phyloP scores from a whole-genome alignment of 2,113 vertebrate genomes.

The Pluvialis apricaria region DNA sequence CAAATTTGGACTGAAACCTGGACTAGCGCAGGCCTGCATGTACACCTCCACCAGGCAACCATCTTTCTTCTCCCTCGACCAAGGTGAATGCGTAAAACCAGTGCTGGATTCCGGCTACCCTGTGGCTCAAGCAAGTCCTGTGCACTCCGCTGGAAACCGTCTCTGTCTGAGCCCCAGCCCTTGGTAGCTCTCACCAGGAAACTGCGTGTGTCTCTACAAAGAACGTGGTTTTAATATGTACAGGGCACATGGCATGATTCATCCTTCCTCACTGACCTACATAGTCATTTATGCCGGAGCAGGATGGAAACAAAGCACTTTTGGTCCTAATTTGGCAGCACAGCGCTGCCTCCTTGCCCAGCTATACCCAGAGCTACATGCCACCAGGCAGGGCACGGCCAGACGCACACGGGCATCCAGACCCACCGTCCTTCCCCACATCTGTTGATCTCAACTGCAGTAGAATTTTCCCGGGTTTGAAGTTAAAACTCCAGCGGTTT shows the following conservation, averaged over 20 bases:
- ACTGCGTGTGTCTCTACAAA: neutral
- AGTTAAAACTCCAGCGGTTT: neutral
- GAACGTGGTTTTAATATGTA: neutral
- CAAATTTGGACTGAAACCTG: neutral
- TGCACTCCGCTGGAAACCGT: neutral
- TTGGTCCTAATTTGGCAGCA: neutral
- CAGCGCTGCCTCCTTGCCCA: neutral
- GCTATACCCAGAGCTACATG: fast-evolving
- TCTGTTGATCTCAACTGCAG: neutral
- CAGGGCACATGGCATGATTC: neutral
- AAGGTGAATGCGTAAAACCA: neutral
- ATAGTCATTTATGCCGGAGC: neutral
- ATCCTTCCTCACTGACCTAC: neutral
- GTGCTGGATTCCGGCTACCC: neutral
- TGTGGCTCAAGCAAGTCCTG: neutral
- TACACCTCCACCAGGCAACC: neutral
- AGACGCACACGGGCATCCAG: fast-evolving
- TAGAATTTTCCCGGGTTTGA: neutral
- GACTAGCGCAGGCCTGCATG: neutral
- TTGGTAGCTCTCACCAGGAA: neutral
- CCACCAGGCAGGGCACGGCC: neutral
- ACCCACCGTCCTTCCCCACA: fast-evolving
- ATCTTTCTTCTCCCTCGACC: neutral
- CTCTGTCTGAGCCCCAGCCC: neutral
- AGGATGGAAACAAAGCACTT: neutral